Base-by-base conservation (phyloP, 2,113 vertebrate species). In the Serinus canaria region DNA sequence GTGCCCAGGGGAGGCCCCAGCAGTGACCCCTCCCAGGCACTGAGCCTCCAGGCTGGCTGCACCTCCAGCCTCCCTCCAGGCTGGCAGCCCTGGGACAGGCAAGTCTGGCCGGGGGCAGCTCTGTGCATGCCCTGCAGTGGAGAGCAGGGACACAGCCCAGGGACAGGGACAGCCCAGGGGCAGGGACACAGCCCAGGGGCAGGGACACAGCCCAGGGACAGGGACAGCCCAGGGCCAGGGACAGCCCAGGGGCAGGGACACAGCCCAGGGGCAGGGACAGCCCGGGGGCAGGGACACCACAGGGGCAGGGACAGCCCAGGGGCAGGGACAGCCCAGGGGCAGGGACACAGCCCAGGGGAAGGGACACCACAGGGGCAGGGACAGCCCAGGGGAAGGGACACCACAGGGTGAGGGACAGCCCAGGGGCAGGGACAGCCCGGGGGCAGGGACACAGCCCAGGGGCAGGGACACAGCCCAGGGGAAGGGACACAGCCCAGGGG, bases 11-110 rank as follows among this genome's bases (percentile, higher is more conserved):
- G 5, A n/a, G 31, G 5, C 19, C 19, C 6, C 6, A 7, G 8
- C 37, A 44, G n/a, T 23, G 1, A 0, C 0, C 0, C 44, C n/a
- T 4, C 35, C 25, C 83, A 33, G 55, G 15, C 66, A 19, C 46
- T 1, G 58, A 17, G 21, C 5, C 63, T 19, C 15, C 2, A 14
- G 41, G 41, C 41, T 43, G 41, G 41, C 41, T 43, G 41, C 41
- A 43, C 41, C 15, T 15, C 41, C 41, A 43, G 41, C 41, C 41
- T 43, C 43, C 5, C 63, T 19, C 15, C 2, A 12, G 73, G 35
- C 41, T 56, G 58, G 49, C 35, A 23, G 52, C 18, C 58, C 75
- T 20, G n/a, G 20, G 7, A 25, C 1, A 0, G 3, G 33, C 5
- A 5, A 3, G 41, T 0, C n/a, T 7, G 60, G 58, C 75, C 43